Conservation (phyloP, 1,140 invertebrate species). For the Anadara kagoshimensis region DNA sequence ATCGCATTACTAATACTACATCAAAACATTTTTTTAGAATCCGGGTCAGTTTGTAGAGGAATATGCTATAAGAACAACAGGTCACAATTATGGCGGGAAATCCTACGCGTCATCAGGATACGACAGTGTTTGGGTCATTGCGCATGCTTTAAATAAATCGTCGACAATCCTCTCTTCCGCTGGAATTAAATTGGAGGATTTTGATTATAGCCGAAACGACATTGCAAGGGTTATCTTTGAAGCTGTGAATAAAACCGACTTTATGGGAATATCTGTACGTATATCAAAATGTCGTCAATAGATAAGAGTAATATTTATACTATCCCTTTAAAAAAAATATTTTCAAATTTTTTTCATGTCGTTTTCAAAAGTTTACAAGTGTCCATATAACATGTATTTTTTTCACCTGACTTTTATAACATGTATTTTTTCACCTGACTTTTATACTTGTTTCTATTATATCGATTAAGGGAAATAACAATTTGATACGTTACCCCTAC, state of each 20-base stretch:
- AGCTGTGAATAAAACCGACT: slow-evolving; percentile 9
- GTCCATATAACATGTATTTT: too few species aligned
- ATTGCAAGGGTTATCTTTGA: slow-evolving; percentile 23
- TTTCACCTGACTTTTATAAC: too few species aligned
- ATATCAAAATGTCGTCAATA: too few species aligned
- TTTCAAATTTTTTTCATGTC: too few species aligned
- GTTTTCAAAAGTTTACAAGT: too few species aligned
- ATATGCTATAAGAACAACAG: neutral
- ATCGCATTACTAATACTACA: neutral
- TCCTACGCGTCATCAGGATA: slow-evolving; percentile 25
- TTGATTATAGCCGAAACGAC: slow-evolving; percentile 19
- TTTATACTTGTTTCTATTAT: too few species aligned
- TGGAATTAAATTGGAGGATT: slow-evolving; percentile 10
- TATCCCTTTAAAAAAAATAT: too few species aligned
- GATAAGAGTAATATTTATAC: too few species aligned
- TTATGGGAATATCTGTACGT: slow-evolving; percentile 30
- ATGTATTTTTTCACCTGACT: too few species aligned
- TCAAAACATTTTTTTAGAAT: slow-evolving; percentile 9
- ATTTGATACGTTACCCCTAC: too few species aligned
- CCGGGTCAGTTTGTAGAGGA: slow-evolving; percentile 17
- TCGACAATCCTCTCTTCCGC: neutral
- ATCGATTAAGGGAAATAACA: too few species aligned
- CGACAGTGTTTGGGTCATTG: slow-evolving; percentile 29
- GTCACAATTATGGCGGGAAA: slow-evolving; percentile 3
- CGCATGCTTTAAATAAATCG: slow-evolving; percentile 16